Evolutionary conservation across 2,113 vertebrate genomes (phyloP).

Genomic region (Ophthalmolycus amberensis): DNA sequence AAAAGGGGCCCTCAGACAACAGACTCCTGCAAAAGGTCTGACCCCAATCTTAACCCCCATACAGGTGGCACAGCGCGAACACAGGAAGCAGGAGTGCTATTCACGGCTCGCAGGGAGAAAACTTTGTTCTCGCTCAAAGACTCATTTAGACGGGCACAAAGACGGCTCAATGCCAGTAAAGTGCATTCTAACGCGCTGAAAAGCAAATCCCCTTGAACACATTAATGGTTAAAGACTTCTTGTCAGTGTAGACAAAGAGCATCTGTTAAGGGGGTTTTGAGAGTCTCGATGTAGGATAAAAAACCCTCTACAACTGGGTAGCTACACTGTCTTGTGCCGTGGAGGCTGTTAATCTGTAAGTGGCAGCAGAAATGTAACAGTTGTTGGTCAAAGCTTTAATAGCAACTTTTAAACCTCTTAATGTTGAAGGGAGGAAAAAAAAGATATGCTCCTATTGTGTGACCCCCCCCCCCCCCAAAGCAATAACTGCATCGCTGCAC

Average conservation of each 20-base stretch:
- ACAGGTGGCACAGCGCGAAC: conserved; percentile 68
- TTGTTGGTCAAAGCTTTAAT: conserved; percentile 15
- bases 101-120: conserved; percentile 31
- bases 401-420: conserved; percentile 7
- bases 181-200: conserved; percentile 41
- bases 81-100: conserved; percentile 54
- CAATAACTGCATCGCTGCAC: conserved; percentile 72
- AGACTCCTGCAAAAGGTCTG: conserved; percentile 58
- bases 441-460: background rate
- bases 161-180: conserved; percentile 46
- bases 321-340: background rate
- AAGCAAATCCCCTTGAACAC: conserved; percentile 56
- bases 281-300: conserved; percentile 27
- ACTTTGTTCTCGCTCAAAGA: conserved; percentile 36
- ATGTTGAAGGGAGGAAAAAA: background rate
- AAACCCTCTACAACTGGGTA: conserved; percentile 9
- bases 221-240: conserved; percentile 37
- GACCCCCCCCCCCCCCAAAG: conserved; percentile 17
- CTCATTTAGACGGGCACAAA: conserved; percentile 54
- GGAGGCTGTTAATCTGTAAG: conserved; percentile 8
- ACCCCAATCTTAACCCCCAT: conserved; percentile 71
- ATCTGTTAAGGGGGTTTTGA: conserved; percentile 38
- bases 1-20: conserved; percentile 47
- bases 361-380: conserved; percentile 20
- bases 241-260: conserved; percentile 39